These are phyloP conservation scores for Chanos chanos DNA, from an alignment of 2,797 vertebrate species.

Conservation along the genomic window DNA sequence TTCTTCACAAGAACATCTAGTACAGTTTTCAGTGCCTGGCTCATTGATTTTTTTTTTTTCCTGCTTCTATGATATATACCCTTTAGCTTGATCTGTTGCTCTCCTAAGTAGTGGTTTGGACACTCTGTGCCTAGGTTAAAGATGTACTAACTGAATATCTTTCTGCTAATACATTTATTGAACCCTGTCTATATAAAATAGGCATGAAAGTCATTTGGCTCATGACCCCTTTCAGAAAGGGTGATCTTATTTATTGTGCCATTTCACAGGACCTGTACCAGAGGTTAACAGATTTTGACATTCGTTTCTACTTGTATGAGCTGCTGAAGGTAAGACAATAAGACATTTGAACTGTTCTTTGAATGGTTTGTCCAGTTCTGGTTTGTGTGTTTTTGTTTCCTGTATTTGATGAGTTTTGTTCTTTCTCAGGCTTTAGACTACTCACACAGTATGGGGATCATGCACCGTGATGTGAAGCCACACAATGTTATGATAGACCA, in stretches of 20 bases:
- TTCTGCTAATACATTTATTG: no score
- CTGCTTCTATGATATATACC: no score
- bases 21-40: no score
- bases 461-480: conserved; percentile 93
- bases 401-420: conserved; percentile 8
- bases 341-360: neutral
- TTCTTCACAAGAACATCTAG: no score
- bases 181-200: no score
- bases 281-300: conserved; percentile 97
- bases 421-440: conserved; percentile 86
- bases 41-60: no score
- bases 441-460: conserved; percentile 96
- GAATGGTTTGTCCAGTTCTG: neutral
- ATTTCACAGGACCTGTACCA: conserved; percentile 91
- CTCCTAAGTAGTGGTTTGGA: no score
- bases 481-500: conserved; percentile 97
- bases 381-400: neutral
- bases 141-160: no score
- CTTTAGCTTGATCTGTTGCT: no score
- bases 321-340: conserved; percentile 89
- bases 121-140: no score
- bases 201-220: no score
- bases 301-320: conserved; percentile 98
- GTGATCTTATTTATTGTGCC: neutral
- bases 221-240: no score